Evolutionary conservation across 2,113 vertebrate genomes (phyloP), one percentile per base, ranked within the genome.

Genomic region (Thymallus thymallus): DNA sequence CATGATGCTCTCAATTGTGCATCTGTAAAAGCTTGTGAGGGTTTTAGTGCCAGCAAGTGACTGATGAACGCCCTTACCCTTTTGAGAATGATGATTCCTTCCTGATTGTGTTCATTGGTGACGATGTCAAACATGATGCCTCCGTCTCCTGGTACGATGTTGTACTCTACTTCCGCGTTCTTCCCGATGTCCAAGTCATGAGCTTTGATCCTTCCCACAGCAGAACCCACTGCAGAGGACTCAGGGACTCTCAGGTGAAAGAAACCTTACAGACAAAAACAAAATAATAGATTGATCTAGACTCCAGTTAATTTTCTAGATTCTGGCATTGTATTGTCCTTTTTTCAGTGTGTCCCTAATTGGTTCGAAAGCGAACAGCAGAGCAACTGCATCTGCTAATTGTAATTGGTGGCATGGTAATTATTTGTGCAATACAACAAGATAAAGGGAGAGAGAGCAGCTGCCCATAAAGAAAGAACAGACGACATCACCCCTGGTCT

Each of bases 91-190:
- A 99, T 95, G 76, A 98, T 90, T 56, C 97, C 98, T 87, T 99
- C 97, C 74, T 98, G 98, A 73, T 96, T 99, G 56, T 95, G 92
- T 63, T 96, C 94, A 73, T 98, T 97, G 82, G 98, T 98, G 41
- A 93, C 82, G 72, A 99, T 98, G 75, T 98, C 97, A 92, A 99
- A 99, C 82, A 97, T 93, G 83, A 94, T 93, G 10, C 97, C 96
- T 29, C 96, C 97, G 69, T 99, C 98, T 24, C 97, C 97, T 35
- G 97, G 97, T 72, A 99, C 96, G 24, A 99, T 97, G 79, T 89
- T 98, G 85, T 99, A 99, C 74, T 96, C 96, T 29, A 99, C 97
- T 88, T 98, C 95, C 0, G 98, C 97, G 69, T 99, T 99, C 77
- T 90, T 94, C 69, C 97, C 97, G 73, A 92, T 95, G 88, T 99